A percentile compares a stretch with the other conserved stretches of the same genome.
These are phyloP conservation scores for Euura saliciscinereae DNA, from an alignment of 1,140 invertebrate species.

Conservation along the genomic window DNA sequence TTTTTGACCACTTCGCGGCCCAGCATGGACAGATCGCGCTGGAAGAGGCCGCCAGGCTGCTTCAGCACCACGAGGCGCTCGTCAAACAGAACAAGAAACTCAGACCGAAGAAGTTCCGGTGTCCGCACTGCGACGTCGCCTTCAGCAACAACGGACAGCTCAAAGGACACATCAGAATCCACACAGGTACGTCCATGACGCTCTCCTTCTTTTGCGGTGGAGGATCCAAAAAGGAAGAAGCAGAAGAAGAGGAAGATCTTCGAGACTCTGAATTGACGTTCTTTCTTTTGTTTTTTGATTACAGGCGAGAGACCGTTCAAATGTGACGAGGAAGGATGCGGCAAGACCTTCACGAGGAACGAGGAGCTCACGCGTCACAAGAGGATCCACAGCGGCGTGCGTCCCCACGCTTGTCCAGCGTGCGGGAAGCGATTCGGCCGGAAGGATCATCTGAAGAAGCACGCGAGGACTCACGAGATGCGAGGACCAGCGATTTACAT, in stretches of 20 bases:
- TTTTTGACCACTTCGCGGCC: conserved; percentile 18
- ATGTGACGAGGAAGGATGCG: conserved; percentile 83
- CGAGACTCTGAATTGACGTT: not conserved
- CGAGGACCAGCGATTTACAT: conserved; percentile 33
- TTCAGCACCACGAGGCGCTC: conserved; percentile 44
- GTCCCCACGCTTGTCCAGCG: conserved; percentile 78
- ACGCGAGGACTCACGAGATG: conserved; percentile 72
- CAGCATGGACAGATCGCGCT: not conserved
- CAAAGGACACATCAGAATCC: conserved; percentile 88
- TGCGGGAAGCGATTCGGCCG: conserved; percentile 90
- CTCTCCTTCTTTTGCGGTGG: not conserved
- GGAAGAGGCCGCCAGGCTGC: conserved; percentile 40
- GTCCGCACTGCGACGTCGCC: conserved; percentile 85
- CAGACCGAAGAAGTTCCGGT: conserved; percentile 87
- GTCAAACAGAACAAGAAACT: conserved; percentile 68
- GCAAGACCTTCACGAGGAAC: conserved; percentile 90
- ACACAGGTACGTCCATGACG: conserved; percentile 71
- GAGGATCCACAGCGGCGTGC: conserved; percentile 84
- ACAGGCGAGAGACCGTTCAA: conserved; percentile 84
- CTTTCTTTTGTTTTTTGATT: conserved; percentile 33
- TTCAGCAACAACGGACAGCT: conserved; percentile 94
- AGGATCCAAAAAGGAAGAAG: too few species aligned
- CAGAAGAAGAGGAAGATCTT: too few species aligned
- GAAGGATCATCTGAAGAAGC: conserved; percentile 87
- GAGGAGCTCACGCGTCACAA: conserved; percentile 92